These are phyloP conservation scores for Sebastes baramenuke DNA, from an alignment of 2,797 vertebrate genomes.

Conservation along the genomic window DNA sequence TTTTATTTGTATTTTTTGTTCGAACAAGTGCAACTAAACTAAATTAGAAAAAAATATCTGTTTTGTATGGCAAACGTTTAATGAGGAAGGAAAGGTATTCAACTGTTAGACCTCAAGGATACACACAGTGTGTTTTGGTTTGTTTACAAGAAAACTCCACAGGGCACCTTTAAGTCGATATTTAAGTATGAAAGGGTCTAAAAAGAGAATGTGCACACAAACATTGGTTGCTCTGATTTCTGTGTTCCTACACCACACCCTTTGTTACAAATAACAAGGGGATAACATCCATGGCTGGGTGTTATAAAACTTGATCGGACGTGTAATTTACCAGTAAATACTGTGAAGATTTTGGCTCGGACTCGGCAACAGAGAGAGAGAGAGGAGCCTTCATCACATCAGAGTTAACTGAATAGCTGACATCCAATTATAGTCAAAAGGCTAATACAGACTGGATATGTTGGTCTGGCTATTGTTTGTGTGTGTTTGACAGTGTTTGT, in stretches of 20 bases:
- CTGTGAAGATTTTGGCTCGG: background rate
- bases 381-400: background rate
- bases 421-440: background rate
- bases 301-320: background rate
- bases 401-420: background rate
- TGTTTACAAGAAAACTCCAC: background rate
- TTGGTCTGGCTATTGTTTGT: background rate
- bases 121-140: background rate
- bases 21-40: no score
- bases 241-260: background rate
- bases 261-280: background rate
- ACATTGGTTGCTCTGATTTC: background rate
- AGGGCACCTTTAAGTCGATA: background rate
- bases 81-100: background rate
- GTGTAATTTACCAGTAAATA: background rate
- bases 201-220: background rate
- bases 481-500: background rate
- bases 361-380: background rate
- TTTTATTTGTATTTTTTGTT: no score
- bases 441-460: background rate
- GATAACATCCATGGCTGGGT: background rate
- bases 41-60: no score
- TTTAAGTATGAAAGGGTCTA: background rate
- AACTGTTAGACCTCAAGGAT: background rate
- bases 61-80: background rate